Percentiles rank a stretch among this genome's conserved stretches.
Evolutionary conservation across 2,888 invertebrate species (phyloP).

Genomic region (Amaurobius ferox): DNA sequence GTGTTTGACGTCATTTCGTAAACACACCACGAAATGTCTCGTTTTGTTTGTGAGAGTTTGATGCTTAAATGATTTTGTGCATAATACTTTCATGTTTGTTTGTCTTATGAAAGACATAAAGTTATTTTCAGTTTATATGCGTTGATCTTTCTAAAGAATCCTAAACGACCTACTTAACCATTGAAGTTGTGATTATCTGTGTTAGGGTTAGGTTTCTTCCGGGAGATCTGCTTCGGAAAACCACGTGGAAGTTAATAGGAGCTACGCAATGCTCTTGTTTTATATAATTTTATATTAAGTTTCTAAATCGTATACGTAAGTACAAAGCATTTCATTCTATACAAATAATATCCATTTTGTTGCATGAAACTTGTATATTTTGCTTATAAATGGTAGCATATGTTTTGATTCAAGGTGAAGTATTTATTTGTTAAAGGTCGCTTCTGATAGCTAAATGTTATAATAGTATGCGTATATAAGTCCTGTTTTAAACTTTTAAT

Average conservation of each 20-base stretch:
- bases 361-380: not conserved
- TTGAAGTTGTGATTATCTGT: not conserved
- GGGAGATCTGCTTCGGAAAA: not conserved
- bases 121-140: not conserved
- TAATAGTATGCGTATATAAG: too few species aligned
- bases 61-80: not conserved
- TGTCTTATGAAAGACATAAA: too few species aligned
- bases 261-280: not conserved
- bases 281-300: not conserved
- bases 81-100: too few species aligned
- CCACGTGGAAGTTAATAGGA: not conserved
- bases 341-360: not conserved
- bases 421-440: not conserved
- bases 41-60: not conserved
- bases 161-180: not conserved
- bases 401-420: slow-evolving; percentile 1
- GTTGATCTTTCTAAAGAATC: not conserved
- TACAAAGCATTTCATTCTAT: not conserved
- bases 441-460: not conserved
- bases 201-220: slow-evolving; percentile 8
- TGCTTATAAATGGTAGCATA: not conserved
- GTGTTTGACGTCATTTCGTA: not conserved
- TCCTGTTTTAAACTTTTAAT: too few species aligned
- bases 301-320: not conserved
- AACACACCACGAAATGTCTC: not conserved